Base-by-base conservation (phyloP, 2,113 vertebrate genomes). In the Crypturellus undulatus region DNA sequence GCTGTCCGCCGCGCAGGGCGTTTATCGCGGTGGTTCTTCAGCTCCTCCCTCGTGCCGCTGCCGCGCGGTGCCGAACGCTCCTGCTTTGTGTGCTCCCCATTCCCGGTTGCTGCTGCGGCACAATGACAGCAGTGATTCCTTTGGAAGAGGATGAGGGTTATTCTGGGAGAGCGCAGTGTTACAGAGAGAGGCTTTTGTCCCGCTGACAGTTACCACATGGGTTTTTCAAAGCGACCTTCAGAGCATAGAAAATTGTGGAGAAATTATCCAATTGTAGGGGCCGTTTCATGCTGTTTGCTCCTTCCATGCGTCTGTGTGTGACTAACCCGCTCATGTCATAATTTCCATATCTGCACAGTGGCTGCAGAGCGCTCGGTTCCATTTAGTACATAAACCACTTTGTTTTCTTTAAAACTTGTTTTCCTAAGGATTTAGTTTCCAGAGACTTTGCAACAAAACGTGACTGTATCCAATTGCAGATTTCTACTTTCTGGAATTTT, bases 181-280 rank as follows among this genome's bases (percentile, higher is more conserved):
- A 78, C 86, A 89, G 80, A 94, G 93, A 73, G 85, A 81, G 60
- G 43, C 69, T 87, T 91, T 93, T 94, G 85, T 94, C 73, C 16
- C 1, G 9, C 73, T 90, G 91, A 93, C 88, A 94, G 91, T 92
- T 80, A 82, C 85, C 91, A 81, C 91, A 62, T 78, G 91, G 88
- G 79, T 89, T 81, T 92, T 73, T 94, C 82, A 96, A 96, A 92
- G 89, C 5, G 18, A 81, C 91, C 85, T 90, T 90, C 40, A 84
- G 82, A 93, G 91, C 82, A 92, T 49, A 91, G 89, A 88, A 88
- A 90, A 92, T 83, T 64, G 63, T 56, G 40, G 90, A 95, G 79
- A 82, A 93, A 77, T 94, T 88, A 93, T 51, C 79, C 76, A 64
- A 22, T 94, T 92, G 92, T 60, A 24, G 32, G 84, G 69, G 54